Evolutionary conservation across 2,888 invertebrate species (phyloP).

Genomic region (Pseudococcus viburni): DNA sequence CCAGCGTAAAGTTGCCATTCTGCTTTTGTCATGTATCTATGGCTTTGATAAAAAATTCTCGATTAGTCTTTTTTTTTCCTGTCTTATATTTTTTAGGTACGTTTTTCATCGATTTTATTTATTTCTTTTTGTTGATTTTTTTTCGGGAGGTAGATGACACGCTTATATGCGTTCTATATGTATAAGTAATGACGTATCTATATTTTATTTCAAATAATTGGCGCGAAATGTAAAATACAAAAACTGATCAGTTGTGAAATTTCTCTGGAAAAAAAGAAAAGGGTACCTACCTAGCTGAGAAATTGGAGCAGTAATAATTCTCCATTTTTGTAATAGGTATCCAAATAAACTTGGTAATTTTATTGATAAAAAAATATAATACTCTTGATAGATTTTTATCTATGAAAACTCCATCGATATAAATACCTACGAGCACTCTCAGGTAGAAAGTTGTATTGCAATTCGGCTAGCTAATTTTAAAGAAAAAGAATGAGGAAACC

Average conservation of each 20-base stretch:
- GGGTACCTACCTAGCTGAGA: too few relatives aligned
- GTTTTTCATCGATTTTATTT: conserved; percentile 35
- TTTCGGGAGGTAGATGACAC: background rate
- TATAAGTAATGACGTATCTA: background rate
- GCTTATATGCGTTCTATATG: background rate
- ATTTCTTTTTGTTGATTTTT: conserved; percentile 10
- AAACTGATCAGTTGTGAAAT: too few relatives aligned
- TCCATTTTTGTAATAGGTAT: too few relatives aligned
- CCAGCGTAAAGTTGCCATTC: conserved; percentile 24
- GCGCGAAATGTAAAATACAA: background rate
- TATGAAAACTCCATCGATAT: too few relatives aligned
- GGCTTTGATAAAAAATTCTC: conserved; percentile 53
- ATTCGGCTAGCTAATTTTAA: background rate
- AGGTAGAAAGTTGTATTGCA: background rate
- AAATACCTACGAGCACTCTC: too few relatives aligned
- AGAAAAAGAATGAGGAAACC: background rate
- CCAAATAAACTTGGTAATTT: too few relatives aligned
- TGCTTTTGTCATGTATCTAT: conserved; percentile 51
- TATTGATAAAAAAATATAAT: too few relatives aligned
- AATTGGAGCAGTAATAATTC: too few relatives aligned
- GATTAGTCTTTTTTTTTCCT: conserved; percentile 45
- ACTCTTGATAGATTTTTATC: too few relatives aligned
- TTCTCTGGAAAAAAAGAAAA: too few relatives aligned
- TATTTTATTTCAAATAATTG: conserved; percentile 4
- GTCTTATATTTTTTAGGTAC: conserved; percentile 10